A percentile compares a stretch with the other conserved stretches of the same genome.
Conservation (phyloP, 2,113 vertebrate species). For the Antennarius striatus region DNA sequence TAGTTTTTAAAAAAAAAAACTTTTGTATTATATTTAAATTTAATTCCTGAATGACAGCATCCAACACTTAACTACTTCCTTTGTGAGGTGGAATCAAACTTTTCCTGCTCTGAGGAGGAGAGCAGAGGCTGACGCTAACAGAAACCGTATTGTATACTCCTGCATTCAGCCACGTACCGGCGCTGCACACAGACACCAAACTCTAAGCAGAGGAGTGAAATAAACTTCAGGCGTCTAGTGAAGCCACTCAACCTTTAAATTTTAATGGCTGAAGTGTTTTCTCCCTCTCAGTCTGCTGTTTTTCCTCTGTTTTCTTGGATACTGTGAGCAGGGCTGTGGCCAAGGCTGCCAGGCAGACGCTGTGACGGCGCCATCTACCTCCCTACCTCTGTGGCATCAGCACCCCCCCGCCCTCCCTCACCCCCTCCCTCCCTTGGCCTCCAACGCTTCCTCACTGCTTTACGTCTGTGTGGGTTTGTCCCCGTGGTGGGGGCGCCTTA, state of each 20-base stretch:
- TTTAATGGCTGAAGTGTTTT: slow-evolving; percentile 75
- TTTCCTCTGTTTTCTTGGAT: slow-evolving; percentile 70
- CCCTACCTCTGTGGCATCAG: slow-evolving; percentile 70
- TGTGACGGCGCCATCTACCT: slow-evolving; percentile 67
- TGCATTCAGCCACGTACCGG: slow-evolving; percentile 9
- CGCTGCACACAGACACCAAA: slow-evolving; percentile 53
- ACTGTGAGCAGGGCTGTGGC: slow-evolving; percentile 60
- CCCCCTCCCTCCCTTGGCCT: slow-evolving; percentile 1
- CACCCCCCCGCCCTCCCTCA: slow-evolving; percentile 12
- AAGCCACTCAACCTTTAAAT: slow-evolving; percentile 77
- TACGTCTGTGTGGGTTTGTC: slow-evolving; percentile 53
- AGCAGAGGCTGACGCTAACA: slow-evolving; percentile 4
- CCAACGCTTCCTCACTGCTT: slow-evolving; percentile 45
- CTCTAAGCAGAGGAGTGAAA: slow-evolving; percentile 43
- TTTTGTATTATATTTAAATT: too few relatives aligned
- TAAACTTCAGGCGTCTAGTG: slow-evolving; percentile 66
- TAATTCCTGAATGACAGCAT: too few relatives aligned
- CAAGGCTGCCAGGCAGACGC: slow-evolving; percentile 72
- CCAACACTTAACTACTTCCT: background rate
- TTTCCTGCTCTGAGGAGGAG: slow-evolving; percentile 1
- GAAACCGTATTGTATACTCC: background rate
- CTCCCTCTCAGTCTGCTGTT: slow-evolving; percentile 64
- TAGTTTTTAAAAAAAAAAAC: too few relatives aligned
- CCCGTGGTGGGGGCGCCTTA: slow-evolving; percentile 2
- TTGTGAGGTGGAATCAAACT: background rate